Base-by-base conservation (phyloP, 2,888 invertebrate genomes). In the Callosobruchus maculatus region DNA sequence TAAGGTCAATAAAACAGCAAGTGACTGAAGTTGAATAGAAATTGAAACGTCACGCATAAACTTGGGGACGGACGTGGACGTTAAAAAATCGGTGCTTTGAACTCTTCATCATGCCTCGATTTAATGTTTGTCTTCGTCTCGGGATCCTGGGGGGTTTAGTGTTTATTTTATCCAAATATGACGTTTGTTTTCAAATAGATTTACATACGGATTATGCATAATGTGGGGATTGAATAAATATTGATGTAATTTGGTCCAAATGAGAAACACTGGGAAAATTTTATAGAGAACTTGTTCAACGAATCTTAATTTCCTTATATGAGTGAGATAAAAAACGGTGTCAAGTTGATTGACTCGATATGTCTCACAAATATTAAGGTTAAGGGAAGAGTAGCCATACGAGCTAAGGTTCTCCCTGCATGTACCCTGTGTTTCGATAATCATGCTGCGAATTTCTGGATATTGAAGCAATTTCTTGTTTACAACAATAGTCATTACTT, bases 1-100 rank as follows among this genome's bases (percentile, higher is more conserved):
- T 86, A 86, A 82, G 83, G 80, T 80, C 84, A 81, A 86, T 86
- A 86, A 86, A 86, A 86, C 86, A 86, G 86, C 85, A 84, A 84
- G 86, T 84, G 85, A 83, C 84, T 84, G 84, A 78, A 83, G 82
- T 82, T 83, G 84, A 84, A 84, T 82, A 83, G 82, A 84, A 85
- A 86, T 86, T 86, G 86, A 86, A 86, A 86, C 80, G 86, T 86
- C 86, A 85, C 78, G 76, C 77, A 80, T 76, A 79, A 80, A 81
- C 79, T 81, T 81, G 78, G 49, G 13, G n/a, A n/a, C n/a, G 49
- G 49, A 49, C 49, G 49, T 49, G 1, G 13, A 5, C 13, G 18
- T 49, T 13, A 49, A 49, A 49, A 49, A 49, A 49, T 49, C 49
- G 49, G 49, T 13, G 49, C 49, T 49, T 13, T 49, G 49, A 49